Evolutionary conservation across 2,797 vertebrate genomes (phyloP).

Genomic region (Chloroceryle amazona): DNA sequence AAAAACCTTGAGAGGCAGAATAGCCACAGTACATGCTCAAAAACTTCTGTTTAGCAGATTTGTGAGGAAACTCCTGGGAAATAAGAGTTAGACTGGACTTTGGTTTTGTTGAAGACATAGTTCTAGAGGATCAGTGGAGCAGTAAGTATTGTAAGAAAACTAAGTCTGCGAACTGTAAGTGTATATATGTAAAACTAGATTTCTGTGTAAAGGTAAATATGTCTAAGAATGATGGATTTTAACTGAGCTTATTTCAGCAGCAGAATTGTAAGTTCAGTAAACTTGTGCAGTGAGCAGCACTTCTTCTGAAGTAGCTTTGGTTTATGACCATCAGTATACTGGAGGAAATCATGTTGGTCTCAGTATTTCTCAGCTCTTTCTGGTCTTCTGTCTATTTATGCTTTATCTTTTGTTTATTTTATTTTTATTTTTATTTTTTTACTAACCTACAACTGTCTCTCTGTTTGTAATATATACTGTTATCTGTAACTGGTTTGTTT

Average conservation of each 20-base stretch:
- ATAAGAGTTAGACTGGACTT: conserved; percentile 16
- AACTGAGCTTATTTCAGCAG: not conserved
- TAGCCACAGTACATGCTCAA: not conserved
- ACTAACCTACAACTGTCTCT: not conserved
- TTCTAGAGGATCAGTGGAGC: conserved; percentile 25
- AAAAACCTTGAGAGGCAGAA: conserved; percentile 36
- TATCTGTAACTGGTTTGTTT: not conserved
- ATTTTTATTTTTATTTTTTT: not conserved
- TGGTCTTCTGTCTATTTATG: not conserved
- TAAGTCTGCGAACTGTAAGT: not conserved
- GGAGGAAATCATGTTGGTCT: not conserved
- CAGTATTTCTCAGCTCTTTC: not conserved
- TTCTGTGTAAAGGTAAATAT: not conserved
- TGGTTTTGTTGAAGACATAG: not conserved
- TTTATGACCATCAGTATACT: not conserved
- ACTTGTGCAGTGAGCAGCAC: not conserved
- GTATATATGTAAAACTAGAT: not conserved
- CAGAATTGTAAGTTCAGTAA: not conserved
- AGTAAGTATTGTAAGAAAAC: conserved; percentile 58
- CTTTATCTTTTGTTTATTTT: not conserved
- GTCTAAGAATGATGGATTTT: not conserved
- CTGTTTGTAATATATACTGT: not conserved
- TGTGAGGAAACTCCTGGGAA: not conserved
- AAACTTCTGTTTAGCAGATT: not conserved
- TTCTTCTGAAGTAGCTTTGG: not conserved